These are phyloP conservation scores for Mustela nigripes DNA, from an alignment of 2,113 vertebrate genomes.

Conservation along the genomic window DNA sequence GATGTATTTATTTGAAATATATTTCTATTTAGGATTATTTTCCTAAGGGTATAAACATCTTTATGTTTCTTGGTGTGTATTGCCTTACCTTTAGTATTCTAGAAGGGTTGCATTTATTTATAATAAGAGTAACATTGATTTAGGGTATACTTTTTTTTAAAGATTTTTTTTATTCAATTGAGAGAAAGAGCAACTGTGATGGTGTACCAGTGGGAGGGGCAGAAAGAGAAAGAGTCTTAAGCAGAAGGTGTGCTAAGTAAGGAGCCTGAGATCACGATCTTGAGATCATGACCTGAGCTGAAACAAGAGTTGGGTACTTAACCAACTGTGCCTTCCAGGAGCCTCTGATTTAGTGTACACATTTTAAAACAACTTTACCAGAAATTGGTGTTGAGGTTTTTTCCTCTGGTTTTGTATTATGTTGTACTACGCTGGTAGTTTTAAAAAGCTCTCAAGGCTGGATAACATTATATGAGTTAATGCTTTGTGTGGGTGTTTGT, in stretches of 20 bases:
- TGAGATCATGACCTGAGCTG: not conserved
- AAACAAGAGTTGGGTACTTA: not conserved
- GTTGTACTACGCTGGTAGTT: not conserved
- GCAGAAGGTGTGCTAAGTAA: not conserved
- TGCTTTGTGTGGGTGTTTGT: not conserved
- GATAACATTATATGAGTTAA: not conserved
- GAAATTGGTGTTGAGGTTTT: not conserved
- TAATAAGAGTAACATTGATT: not conserved
- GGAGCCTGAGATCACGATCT: not conserved
- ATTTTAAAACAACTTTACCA: not conserved
- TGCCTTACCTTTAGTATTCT: not conserved
- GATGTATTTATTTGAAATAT: conserved; percentile 5
- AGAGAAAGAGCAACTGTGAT: not conserved
- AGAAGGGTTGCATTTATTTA: not conserved
- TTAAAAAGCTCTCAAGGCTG: not conserved
- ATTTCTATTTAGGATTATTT: not conserved
- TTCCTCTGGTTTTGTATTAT: not conserved
- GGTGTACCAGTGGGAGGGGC: not conserved
- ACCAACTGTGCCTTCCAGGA: not conserved
- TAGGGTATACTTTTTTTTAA: not conserved
- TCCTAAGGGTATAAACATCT: not conserved
- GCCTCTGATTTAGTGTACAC: not conserved
- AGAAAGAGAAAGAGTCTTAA: not conserved
- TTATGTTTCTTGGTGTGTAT: not conserved
- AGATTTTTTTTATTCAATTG: not conserved